Conservation (phyloP, 2,888 invertebrate species). For the Coecobrya sp. region DNA sequence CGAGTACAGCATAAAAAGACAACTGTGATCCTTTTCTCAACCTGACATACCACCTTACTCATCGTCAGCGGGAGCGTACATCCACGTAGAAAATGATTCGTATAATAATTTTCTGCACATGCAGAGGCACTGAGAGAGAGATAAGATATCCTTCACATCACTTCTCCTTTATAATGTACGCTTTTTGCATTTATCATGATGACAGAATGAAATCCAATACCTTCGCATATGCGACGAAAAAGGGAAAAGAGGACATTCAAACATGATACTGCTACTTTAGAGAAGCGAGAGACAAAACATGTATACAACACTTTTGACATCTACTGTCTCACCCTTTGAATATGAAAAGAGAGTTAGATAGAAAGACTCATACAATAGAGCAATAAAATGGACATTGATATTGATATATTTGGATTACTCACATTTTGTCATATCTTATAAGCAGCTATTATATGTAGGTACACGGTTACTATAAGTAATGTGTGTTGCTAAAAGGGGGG, state of each 20-base stretch:
- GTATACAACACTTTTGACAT: constrained; percentile 50
- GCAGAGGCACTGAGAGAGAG: not conserved
- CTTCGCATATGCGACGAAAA: constrained; percentile 71
- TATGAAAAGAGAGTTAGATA: not conserved
- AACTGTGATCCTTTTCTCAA: constrained; percentile 32
- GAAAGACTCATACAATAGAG: not conserved
- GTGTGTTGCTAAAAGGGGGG: not conserved
- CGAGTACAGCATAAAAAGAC: not conserved
- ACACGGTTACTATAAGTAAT: not conserved
- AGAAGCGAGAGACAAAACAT: constrained; percentile 30
- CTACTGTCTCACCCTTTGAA: constrained; percentile 44
- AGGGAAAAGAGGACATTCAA: constrained; percentile 80
- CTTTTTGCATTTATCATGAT: constrained; percentile 69
- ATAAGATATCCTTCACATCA: constrained; percentile 71
- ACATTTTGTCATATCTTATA: not conserved
- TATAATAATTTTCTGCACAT: constrained; percentile 49
- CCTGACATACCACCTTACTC: constrained; percentile 18
- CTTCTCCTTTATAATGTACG: constrained; percentile 45
- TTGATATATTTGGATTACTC: constrained; percentile 51
- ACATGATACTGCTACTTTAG: constrained; percentile 77
- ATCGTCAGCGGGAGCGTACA: not conserved
- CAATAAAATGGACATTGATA: constrained; percentile 52
- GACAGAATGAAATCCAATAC: constrained; percentile 79
- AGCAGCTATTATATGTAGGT: not conserved
- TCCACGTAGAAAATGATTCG: constrained; percentile 38